Percentiles rank a stretch among this genome's conserved stretches.
phyloP scores from a whole-genome alignment of 2,888 invertebrate species.

The Polylopha cassiicola region DNA sequence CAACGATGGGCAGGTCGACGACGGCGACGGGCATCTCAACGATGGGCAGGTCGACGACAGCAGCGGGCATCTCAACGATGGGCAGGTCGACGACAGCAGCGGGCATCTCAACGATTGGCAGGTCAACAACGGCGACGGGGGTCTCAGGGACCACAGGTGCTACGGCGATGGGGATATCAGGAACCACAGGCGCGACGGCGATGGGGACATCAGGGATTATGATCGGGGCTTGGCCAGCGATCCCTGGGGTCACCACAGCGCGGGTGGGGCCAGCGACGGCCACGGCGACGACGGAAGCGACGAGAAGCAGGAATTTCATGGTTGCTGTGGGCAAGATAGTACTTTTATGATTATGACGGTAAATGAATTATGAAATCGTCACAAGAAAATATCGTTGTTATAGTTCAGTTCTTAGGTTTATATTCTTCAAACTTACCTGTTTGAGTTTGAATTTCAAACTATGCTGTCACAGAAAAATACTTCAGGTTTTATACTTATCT shows the following conservation, averaged over 20 bases:
- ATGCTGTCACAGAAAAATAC: background rate
- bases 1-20: conserved; percentile 1
- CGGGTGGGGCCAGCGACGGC: conserved; percentile 37
- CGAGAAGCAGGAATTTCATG: conserved; percentile 40
- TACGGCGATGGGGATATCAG: conserved; percentile 10
- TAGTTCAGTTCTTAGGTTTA: background rate
- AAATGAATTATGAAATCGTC: background rate
- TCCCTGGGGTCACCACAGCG: conserved; percentile 26
- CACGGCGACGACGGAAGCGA: conserved; percentile 37
- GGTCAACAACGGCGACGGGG: conserved; percentile 12
- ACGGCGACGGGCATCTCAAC: no score
- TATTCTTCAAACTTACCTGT: conserved; percentile 8
- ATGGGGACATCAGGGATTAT: conserved; percentile 18
- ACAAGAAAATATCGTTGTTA: background rate
- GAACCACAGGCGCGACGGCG: conserved; percentile 11
- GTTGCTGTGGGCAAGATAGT: conserved; percentile 8
- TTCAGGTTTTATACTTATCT: conserved; percentile 15
- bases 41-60: conserved; percentile 4
- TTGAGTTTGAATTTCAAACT: conserved; percentile 19
- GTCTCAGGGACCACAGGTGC: conserved; percentile 6
- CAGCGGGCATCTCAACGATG: conserved; percentile 9
- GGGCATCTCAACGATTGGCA: conserved; percentile 1
- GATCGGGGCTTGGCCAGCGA: conserved; percentile 25
- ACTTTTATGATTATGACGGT: background rate
- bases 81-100: conserved; percentile 7